Evolutionary conservation across 2,113 vertebrate genomes (phyloP).

Genomic region (Lichenostomus cassidix): DNA sequence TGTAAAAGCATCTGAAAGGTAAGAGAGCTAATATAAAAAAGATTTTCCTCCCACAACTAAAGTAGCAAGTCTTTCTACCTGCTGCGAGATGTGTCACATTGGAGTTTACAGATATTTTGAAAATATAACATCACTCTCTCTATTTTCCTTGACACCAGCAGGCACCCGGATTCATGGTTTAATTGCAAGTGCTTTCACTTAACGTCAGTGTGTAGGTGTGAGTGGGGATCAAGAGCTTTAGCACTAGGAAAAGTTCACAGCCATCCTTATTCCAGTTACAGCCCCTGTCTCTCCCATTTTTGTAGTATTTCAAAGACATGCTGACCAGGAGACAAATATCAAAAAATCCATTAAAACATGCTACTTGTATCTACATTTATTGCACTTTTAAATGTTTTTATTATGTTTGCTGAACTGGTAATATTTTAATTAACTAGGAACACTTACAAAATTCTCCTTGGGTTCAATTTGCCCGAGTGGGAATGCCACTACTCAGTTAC

Average conservation of each 20-base stretch:
- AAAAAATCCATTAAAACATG: not conserved
- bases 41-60: conserved; percentile 26
- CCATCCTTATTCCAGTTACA: not conserved
- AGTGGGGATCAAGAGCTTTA: not conserved
- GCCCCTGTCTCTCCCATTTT: not conserved
- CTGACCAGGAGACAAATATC: not conserved
- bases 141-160: not conserved
- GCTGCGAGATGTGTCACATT: not conserved
- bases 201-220: not conserved
- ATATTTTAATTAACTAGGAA: not conserved
- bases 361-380: not conserved
- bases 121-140: conserved; percentile 22
- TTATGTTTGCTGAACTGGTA: not conserved
- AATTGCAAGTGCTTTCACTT: conserved; percentile 17
- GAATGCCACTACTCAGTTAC: not conserved
- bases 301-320: not conserved
- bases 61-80: not conserved
- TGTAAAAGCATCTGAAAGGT: conserved; percentile 22
- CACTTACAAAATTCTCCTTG: not conserved
- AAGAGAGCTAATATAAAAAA: conserved; percentile 11
- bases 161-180: not conserved
- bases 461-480: not conserved
- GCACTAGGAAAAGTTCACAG: not conserved
- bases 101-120: conserved; percentile 46
- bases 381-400: not conserved